Base-by-base conservation (phyloP, 2,888 invertebrate genomes). In the Vesta saturnalis region DNA sequence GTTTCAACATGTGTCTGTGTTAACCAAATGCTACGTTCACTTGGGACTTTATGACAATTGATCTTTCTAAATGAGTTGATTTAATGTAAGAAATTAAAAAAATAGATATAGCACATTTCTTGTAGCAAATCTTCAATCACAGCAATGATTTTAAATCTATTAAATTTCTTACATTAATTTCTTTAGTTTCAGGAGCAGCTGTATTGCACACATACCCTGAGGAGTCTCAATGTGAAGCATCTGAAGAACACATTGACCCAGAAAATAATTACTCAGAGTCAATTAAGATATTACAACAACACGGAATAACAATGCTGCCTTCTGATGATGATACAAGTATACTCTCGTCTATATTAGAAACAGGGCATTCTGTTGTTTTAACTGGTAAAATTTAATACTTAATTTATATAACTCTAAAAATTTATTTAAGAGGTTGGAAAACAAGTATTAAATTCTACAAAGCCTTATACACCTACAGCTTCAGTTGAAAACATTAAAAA, bases 261-360 rank as follows among this genome's bases (percentile, higher is more conserved):
- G 47, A 46, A 57, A 58, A 43, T 46, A 67, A 62, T 19, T 60
- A 80, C 64, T 74, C 78, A 0, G 86, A 86, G 71, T 86, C 86
- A 16, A 85, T 92, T 72, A 89, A 90, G 81, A 86, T 95, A 83
- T 86, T 96, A 68, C 92, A 94, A 81, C 89, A 90, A 75, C 94
- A 95, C 84, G 95, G 95, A 71, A 94, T 95, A 78, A 92, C 94
- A 54, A 92, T 96, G 90, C 88, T 95, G 81, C 92, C 94, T 59
- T 87, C 90, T 18, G 95, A 95, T 81, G 90, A 91, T 81, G 90
- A 91, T 74, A 89, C 85, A 83, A 92, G 85, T 68, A 87, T 92
- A 71, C 89, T 95, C 65, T 91, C 92, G 73, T 91, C 89, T 68
- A 95, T 94, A 30, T 88, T 96, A 81, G 92, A 94, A 85, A 92